phyloP scores from a whole-genome alignment of 2,113 vertebrate genomes.

The Ceyx melanurus region DNA sequence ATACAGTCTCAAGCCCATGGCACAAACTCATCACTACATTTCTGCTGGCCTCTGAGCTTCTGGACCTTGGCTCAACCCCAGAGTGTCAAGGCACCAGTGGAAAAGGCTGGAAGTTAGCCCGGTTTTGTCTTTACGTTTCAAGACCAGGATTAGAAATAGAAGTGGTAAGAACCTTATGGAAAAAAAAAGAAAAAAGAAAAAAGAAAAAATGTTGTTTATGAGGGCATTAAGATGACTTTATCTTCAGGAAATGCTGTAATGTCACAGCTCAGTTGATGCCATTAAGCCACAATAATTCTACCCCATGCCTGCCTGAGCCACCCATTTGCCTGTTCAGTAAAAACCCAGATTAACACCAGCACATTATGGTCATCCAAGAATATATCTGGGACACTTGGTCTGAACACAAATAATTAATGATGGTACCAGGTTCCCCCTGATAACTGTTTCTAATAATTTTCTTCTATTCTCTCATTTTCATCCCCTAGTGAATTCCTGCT shows the following conservation, averaged over 20 bases:
- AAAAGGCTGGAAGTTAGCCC: conserved; percentile 15
- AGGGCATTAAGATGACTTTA: neutral
- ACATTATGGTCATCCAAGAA: neutral
- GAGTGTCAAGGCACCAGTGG: neutral
- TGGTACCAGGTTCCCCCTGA: neutral
- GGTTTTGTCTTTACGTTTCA: conserved; percentile 11
- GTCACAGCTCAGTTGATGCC: neutral
- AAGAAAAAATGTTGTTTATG: neutral
- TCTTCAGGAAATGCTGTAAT: neutral
- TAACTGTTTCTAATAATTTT: neutral
- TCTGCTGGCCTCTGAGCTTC: neutral
- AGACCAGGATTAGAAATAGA: conserved; percentile 27
- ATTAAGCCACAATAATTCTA: neutral
- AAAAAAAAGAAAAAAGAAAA: neutral
- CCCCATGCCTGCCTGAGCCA: neutral
- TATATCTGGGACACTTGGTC: neutral
- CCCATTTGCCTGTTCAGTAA: neutral
- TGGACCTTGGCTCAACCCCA: conserved; percentile 20
- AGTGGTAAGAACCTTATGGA: neutral
- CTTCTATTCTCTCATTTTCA: neutral
- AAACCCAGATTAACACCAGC: neutral
- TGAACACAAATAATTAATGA: neutral
- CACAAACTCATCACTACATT: neutral
- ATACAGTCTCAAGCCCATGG: neutral
- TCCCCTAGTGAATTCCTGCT: neutral